Base-by-base conservation (phyloP, 2,888 invertebrate species). In the Lasioglossum marginatum region DNA sequence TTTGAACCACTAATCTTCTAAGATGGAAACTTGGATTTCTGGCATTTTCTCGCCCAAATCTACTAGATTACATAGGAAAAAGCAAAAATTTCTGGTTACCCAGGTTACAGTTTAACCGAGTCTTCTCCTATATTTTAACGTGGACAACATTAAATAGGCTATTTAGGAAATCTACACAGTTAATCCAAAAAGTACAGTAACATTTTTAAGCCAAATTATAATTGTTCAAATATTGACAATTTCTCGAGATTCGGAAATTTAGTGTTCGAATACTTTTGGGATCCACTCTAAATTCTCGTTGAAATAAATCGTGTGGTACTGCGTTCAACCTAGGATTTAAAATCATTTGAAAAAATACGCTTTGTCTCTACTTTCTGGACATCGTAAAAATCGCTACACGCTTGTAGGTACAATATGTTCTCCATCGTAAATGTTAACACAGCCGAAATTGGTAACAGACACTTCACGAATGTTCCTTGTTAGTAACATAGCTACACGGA, bases 401-500 rank as follows among this genome's bases (percentile, higher is more conserved):
- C 34, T 70, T 70, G 19, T 68, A 68, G 37, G 37, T 70, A 37
- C 70, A 70, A 40, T 37, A 40, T 19, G 31, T 48, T 52, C 57
- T 6, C 48, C 27, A 23, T 23, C 78, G 6, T 63, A 79, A 71
- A 63, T 34, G 40, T 82, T 52, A 79, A 66, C 52, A 82, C 40
- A 40, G 79, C 37, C 37, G 70, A 70, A 70, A 23, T 70, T 37
- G 70, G 23, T 37, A 66, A 66, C 66, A 66, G 34, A 66, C 31
- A 12, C n/a, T n/a, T 37, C 70, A 23, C 40, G 70, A 40, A 70
- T 23, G 37, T 70, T 40, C 23, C 10, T 70, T n/a, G 40, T 40
- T 70, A n/a, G 43, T 8, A 77, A 70, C 45, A 70, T 31, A 45
- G 23, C 34, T 52, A 80, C 43, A 70, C 14, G 23, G 31, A 60